Conservation (phyloP, 2,113 vertebrate species). For the Pogona vitticeps region DNA sequence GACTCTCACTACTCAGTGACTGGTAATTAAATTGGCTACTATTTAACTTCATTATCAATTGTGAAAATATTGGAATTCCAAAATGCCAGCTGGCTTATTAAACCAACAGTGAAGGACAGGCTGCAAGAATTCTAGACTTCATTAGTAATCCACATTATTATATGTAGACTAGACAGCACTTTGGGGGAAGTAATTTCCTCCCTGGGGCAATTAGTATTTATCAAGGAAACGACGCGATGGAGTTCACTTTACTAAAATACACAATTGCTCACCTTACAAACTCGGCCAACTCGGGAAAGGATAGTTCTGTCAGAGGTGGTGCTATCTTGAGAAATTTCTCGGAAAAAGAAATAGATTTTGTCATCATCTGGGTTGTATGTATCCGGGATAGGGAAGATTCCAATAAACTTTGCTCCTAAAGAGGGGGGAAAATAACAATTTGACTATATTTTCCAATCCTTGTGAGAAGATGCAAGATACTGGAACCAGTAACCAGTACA, state of each 20-base stretch:
- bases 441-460: neutral
- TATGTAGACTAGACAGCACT: neutral
- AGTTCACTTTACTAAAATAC: neutral
- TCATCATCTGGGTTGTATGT: conserved; percentile 97
- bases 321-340: conserved; percentile 91
- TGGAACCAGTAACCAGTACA: neutral
- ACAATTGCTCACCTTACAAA: conserved; percentile 88
- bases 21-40: conserved; percentile 35
- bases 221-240: neutral
- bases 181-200: neutral
- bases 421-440: conserved; percentile 24
- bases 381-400: conserved; percentile 90
- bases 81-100: neutral
- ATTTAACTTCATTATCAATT: conserved; percentile 8
- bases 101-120: neutral
- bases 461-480: neutral
- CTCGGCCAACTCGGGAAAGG: conserved; percentile 92
- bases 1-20: neutral
- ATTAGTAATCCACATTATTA: conserved; percentile 13
- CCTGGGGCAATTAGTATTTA: neutral
- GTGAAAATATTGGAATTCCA: conserved; percentile 3
- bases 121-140: neutral
- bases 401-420: conserved; percentile 94
- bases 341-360: conserved; percentile 99
- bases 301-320: conserved; percentile 88